Conservation (phyloP, 2,113 vertebrate genomes). For the Pycnonotus jocosus region DNA sequence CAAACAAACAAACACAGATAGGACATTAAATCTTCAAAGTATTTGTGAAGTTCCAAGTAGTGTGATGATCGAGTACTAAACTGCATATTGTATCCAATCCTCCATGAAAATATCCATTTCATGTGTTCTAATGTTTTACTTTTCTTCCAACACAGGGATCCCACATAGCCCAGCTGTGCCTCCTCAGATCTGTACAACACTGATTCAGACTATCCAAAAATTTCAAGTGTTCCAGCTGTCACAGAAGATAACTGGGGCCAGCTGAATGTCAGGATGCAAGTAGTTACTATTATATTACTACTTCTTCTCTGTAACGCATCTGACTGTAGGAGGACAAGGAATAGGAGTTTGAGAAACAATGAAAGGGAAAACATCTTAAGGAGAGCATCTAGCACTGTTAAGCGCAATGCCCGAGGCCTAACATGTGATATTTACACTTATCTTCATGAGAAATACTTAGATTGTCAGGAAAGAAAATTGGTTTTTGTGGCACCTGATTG, state of each 20-base stretch:
- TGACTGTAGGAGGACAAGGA: conserved; percentile 72
- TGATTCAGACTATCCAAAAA: conserved; percentile 39
- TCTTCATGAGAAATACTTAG: conserved; percentile 87
- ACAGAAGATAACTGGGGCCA: conserved; percentile 50
- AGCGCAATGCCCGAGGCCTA: conserved; percentile 72
- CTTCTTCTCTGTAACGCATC: conserved; percentile 76
- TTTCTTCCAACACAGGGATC: conserved; percentile 59
- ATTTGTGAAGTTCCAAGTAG: neutral
- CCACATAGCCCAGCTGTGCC: conserved; percentile 61
- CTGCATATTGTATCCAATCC: neutral
- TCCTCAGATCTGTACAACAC: conserved; percentile 44
- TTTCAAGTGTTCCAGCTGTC: conserved; percentile 50
- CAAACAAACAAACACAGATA: neutral
- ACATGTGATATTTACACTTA: conserved; percentile 86
- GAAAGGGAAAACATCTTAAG: conserved; percentile 62
- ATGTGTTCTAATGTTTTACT: conserved; percentile 23
- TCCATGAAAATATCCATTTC: neutral
- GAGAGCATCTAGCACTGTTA: conserved; percentile 64
- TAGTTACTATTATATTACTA: conserved; percentile 73
- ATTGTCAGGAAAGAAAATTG: conserved; percentile 89
- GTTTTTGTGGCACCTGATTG: conserved; percentile 79
- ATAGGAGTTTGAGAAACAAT: conserved; percentile 49
- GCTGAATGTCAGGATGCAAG: conserved; percentile 81
- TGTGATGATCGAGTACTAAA: neutral
- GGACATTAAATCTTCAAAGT: neutral